phyloP scores from a whole-genome alignment of 2,113 vertebrate species.

The Erpornis zantholeuca region DNA sequence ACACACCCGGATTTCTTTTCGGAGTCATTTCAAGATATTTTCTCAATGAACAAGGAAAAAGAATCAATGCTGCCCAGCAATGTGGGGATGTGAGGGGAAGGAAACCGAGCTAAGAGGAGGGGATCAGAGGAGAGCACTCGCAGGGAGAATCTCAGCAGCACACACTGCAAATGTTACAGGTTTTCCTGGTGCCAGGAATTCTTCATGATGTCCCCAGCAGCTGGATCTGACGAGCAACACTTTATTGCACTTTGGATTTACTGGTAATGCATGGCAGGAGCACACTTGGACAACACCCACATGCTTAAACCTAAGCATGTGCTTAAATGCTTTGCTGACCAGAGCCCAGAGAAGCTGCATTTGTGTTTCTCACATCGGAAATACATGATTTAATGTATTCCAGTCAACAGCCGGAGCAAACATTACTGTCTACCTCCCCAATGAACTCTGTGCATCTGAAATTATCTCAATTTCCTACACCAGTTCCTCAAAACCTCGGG shows the following conservation, averaged over 20 bases:
- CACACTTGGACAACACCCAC: accelerated
- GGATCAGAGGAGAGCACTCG: background rate
- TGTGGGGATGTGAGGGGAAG: accelerated
- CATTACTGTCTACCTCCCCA: constrained; percentile 8
- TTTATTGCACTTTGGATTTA: background rate
- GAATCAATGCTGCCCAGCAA: background rate
- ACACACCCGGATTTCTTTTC: background rate
- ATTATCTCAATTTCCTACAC: constrained; percentile 1
- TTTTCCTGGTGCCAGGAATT: background rate
- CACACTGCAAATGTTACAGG: accelerated
- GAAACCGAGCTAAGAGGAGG: background rate
- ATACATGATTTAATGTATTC: background rate
- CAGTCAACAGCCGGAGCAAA: constrained; percentile 23
- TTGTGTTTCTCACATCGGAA: background rate
- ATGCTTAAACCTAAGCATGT: background rate
- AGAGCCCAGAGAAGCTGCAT: background rate
- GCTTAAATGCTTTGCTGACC: background rate
- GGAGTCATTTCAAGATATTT: background rate
- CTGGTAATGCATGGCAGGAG: background rate
- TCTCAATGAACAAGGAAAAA: background rate
- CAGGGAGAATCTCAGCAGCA: accelerated
- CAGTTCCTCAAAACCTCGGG: constrained; percentile 20
- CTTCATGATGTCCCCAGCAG: background rate
- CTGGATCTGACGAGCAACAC: background rate
- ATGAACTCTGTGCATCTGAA: constrained; percentile 16